These are phyloP conservation scores for Sepioteuthis lessoniana DNA, from an alignment of 2,888 invertebrate species.

Conservation along the genomic window DNA sequence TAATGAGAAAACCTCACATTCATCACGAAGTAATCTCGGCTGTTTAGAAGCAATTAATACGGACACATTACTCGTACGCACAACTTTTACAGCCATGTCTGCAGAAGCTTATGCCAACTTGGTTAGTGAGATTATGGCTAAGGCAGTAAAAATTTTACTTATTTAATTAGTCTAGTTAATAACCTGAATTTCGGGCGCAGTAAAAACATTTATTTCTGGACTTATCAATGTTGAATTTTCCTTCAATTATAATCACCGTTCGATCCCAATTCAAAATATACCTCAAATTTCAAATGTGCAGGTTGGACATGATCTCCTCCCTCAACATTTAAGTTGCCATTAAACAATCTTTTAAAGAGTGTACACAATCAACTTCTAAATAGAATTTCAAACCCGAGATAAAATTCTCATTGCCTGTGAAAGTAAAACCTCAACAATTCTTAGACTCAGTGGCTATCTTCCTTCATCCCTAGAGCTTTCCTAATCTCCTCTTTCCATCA, in stretches of 20 bases:
- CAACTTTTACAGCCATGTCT: background rate
- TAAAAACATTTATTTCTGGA: background rate
- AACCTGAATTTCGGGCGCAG: background rate
- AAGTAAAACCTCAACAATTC: too few species aligned
- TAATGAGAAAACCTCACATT: background rate
- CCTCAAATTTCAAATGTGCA: too few species aligned
- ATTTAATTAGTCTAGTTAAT: background rate
- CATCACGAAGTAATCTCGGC: background rate
- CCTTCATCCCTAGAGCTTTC: too few species aligned
- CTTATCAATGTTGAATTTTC: background rate
- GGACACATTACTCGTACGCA: background rate
- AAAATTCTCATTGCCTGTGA: too few species aligned
- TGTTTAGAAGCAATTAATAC: background rate
- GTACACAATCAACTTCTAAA: too few species aligned
- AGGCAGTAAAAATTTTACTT: background rate
- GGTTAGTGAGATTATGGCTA: background rate
- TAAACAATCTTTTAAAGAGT: too few species aligned
- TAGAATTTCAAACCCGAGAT: too few species aligned
- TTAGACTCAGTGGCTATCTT: too few species aligned
- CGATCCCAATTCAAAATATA: too few species aligned
- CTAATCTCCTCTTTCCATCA: too few species aligned
- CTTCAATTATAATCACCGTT: background rate
- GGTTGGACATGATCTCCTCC: too few species aligned
- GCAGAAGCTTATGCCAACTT: background rate
- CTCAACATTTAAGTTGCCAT: too few species aligned